Percentiles rank a stretch among this genome's conserved stretches.
Conservation (phyloP, 2,113 vertebrate species). For the Ellobius talpinus region DNA sequence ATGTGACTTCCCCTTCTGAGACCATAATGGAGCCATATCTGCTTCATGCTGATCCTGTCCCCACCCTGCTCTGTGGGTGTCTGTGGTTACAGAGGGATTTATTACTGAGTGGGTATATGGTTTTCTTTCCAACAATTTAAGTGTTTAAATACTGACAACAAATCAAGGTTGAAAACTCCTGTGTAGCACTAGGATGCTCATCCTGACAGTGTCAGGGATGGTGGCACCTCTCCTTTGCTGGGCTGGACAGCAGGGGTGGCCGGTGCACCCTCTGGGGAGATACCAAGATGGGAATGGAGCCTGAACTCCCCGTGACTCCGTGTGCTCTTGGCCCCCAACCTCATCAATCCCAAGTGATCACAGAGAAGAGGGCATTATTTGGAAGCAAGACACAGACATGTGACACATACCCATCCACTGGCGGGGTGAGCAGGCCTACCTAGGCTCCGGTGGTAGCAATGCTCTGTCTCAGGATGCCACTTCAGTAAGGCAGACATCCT, state of each 20-base stretch:
- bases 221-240: neutral
- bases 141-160: neutral
- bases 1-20: neutral
- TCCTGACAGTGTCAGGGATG: neutral
- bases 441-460: neutral
- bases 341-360: neutral
- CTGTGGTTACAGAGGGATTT: neutral
- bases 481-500: neutral
- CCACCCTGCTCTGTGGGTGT: neutral
- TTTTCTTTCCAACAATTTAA: neutral
- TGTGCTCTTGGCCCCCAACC: neutral
- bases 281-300: neutral
- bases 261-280: neutral
- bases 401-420: neutral
- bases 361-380: neutral
- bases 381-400: neutral
- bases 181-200: neutral
- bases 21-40: rapidly evolving
- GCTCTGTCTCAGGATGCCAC: neutral
- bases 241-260: neutral
- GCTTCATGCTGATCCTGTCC: neutral
- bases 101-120: neutral
- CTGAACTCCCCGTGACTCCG: neutral
- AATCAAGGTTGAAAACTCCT: neutral
- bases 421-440: neutral